Percentiles rank a stretch among this genome's conserved stretches.
These are phyloP conservation scores for Stenopsyche tienmushanensis DNA, from an alignment of 1,140 invertebrate genomes.

Conservation along the genomic window DNA sequence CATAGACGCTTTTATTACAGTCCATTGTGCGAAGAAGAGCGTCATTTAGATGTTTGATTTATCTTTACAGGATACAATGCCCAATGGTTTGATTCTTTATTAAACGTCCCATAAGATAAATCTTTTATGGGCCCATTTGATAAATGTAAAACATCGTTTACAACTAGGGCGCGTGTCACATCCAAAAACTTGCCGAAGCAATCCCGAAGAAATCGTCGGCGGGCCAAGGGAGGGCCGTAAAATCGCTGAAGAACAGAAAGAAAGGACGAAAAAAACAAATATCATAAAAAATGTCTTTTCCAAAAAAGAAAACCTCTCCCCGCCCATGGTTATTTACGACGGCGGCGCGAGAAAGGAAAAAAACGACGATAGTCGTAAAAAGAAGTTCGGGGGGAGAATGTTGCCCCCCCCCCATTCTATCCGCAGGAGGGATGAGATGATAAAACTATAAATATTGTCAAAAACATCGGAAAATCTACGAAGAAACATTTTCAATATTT, in stretches of 20 bases:
- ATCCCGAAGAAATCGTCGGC: slow-evolving; percentile 14
- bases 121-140: slow-evolving; percentile 21
- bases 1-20: no score
- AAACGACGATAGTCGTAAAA: slow-evolving; percentile 1
- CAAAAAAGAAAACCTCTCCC: slow-evolving; percentile 20
- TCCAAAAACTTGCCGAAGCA: background rate
- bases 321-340: slow-evolving; percentile 35
- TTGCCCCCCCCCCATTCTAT: background rate
- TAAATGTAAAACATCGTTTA: slow-evolving; percentile 16
- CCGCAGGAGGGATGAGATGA: slow-evolving; percentile 20
- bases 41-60: no score
- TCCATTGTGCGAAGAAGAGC: no score
- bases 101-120: slow-evolving; percentile 23
- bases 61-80: slow-evolving; percentile 4
- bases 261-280: slow-evolving; percentile 34
- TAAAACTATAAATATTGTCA: slow-evolving; percentile 39
- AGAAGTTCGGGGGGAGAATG: background rate
- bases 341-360: background rate
- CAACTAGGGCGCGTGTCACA: slow-evolving; percentile 1
- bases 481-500: slow-evolving; percentile 12
- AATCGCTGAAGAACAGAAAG: slow-evolving; percentile 25
- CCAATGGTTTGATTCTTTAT: slow-evolving; percentile 13
- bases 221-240: slow-evolving; percentile 27
- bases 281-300: slow-evolving; percentile 40
- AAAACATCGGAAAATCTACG: slow-evolving; percentile 11